Base-by-base conservation (phyloP, 2,888 invertebrate genomes). In the Machimus atricapillus region DNA sequence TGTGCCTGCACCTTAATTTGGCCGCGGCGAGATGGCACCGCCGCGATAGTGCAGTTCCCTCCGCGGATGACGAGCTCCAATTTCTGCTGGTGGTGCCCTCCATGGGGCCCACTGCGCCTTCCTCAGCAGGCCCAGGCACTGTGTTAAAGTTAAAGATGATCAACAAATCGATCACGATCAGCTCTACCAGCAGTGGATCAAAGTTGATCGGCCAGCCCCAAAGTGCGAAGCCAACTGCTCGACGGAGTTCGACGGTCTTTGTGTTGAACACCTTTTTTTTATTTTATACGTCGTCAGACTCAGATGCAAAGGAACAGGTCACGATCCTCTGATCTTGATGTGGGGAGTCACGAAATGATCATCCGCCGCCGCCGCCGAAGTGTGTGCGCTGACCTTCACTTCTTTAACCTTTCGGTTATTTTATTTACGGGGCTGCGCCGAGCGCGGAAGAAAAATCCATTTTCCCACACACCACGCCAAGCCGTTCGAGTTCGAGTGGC, bases 371-470 rank as follows among this genome's bases (percentile, higher is more conserved):
- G 23, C 31, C 82, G 31, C 8, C 23, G 58, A 82, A 87, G 82
- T 87, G 83, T 87, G 83, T 83, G 58, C n/a, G 56, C 82, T 85
- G 87, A 87, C 87, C 87, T 87, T 87, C 87, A 77, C 87, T 77
- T 76, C 34, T 76, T 76, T 83, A 77, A 83, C 83, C 56, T 85
- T 74, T 77, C 46, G 83, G 77, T 66, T 66, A 83, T 83, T 83
- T 66, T 66, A 83, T 83, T 73, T 73, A 19, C 66, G 27, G 83
- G 40, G 40, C 37, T 31, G 34, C 46, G 8, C 14, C 43, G 6
- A 23, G 66, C 40, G 37, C 40, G 23, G 66, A 83, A 83, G 73
- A 52, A 58, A 37, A 73, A 46, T 82, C 34, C 66, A 66, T 83
- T 83, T 83, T 83, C 83, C 83, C 83, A 83, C 83, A 83, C 66